Evolutionary conservation across 2,797 vertebrate genomes (phyloP).

Genomic region (Anguilla obscura): DNA sequence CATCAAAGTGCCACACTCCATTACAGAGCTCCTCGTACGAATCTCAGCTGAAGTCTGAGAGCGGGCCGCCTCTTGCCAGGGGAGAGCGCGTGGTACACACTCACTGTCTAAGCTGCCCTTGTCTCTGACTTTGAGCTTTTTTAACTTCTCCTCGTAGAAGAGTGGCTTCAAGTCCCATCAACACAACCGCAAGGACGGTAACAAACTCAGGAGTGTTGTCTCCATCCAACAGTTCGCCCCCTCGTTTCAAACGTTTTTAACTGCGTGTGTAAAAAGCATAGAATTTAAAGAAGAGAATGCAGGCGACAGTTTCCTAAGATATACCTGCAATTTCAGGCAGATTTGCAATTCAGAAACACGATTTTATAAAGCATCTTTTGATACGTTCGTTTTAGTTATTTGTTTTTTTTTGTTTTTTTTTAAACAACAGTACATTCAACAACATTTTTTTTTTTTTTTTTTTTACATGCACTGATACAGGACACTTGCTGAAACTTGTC

Average conservation of each 20-base stretch:
- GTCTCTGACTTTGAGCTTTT: slow-evolving; percentile 35
- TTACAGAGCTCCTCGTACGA: slow-evolving; percentile 29
- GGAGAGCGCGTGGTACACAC: background rate
- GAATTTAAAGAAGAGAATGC: slow-evolving; percentile 39
- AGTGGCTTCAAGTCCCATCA: slow-evolving; percentile 46
- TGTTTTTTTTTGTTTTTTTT: too few relatives aligned
- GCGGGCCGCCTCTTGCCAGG: background rate
- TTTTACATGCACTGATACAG: background rate
- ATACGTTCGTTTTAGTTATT: too few relatives aligned
- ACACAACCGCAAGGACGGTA: slow-evolving; percentile 48
- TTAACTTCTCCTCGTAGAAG: slow-evolving; percentile 49
- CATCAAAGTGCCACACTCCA: slow-evolving; percentile 38
- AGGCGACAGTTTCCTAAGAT: background rate
- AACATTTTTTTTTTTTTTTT: background rate
- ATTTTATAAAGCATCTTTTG: too few relatives aligned
- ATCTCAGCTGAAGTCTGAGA: background rate
- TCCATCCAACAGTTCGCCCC: slow-evolving; percentile 53
- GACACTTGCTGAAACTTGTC: background rate
- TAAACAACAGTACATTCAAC: background rate
- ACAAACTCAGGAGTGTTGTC: slow-evolving; percentile 46
- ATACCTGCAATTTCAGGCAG: slow-evolving; percentile 36
- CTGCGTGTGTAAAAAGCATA: slow-evolving; percentile 59
- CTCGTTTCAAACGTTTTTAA: slow-evolving; percentile 55
- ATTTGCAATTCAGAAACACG: slow-evolving; percentile 46
- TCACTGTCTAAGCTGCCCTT: background rate